phyloP scores from a whole-genome alignment of 2,888 invertebrate genomes.

The Muschampia plurimacula region DNA sequence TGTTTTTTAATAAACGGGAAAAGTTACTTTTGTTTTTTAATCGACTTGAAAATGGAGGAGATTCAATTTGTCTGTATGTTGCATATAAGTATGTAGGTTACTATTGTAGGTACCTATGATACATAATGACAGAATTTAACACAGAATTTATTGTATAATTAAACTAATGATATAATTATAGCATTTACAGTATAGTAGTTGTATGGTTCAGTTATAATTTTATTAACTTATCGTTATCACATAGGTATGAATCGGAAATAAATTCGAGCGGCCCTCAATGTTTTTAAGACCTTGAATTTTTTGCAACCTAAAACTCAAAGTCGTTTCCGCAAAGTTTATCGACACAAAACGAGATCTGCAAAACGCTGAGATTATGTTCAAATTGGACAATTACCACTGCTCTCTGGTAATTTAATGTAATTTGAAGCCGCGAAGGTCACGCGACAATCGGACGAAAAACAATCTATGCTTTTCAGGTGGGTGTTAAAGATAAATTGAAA shows the following conservation, averaged over 20 bases:
- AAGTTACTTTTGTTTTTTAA: no score
- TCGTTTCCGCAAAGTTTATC: conserved; percentile 6
- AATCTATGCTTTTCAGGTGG: conserved; percentile 16
- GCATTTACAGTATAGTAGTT: no score
- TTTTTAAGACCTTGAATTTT: conserved; percentile 13
- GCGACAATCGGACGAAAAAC: conserved; percentile 15
- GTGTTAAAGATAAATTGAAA: conserved; percentile 14
- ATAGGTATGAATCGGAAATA: neutral
- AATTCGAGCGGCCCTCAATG: neutral
- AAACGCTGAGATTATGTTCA: conserved; percentile 12
- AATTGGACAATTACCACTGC: conserved; percentile 26
- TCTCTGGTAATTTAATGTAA: conserved; percentile 33
- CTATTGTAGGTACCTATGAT: no score
- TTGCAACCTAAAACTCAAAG: conserved; percentile 5
- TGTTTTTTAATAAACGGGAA: no score
- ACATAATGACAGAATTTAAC: no score
- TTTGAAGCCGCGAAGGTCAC: conserved; percentile 32
- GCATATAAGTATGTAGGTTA: no score
- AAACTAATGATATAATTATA: no score
- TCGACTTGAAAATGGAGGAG: no score
- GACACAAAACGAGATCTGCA: conserved; percentile 8
- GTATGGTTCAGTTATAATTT: no score
- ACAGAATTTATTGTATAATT: no score
- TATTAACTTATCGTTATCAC: neutral
- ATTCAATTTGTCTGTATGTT: no score